Percentiles rank a stretch among this genome's conserved stretches.
Conservation (phyloP, 1,140 invertebrate species). For the Mesaphorura yosii region DNA sequence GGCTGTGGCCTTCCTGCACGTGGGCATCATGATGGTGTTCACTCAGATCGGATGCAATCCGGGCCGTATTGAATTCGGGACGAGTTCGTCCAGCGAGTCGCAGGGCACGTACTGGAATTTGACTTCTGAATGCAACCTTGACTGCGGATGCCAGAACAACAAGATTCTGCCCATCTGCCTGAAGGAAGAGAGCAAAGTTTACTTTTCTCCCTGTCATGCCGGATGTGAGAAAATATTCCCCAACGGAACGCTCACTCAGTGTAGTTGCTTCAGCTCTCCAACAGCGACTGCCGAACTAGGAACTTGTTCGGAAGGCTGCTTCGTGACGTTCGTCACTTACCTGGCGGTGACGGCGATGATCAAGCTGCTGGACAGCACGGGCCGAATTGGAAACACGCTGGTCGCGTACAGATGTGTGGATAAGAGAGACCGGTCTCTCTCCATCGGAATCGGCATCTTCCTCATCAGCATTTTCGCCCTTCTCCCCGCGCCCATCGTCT, state of each 20-base stretch:
- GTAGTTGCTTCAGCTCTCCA: conserved; percentile 12
- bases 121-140: conserved; percentile 27
- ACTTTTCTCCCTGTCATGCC: conserved; percentile 33
- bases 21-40: conserved; percentile 51
- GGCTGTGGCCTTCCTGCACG: conserved; percentile 50
- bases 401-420: conserved; percentile 33
- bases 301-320: conserved; percentile 29
- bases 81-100: conserved; percentile 2
- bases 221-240: conserved; percentile 24
- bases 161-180: conserved; percentile 31
- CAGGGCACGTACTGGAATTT: conserved; percentile 10
- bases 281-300: conserved; percentile 22
- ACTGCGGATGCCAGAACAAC: conserved; percentile 30
- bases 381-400: conserved; percentile 33
- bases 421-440: conserved; percentile 32
- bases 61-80: conserved; percentile 18
- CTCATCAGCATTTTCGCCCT: conserved; percentile 22
- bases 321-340: conserved; percentile 31
- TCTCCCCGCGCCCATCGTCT: conserved; percentile 27
- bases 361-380: conserved; percentile 33
- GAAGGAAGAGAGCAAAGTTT: conserved; percentile 26
- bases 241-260: conserved; percentile 17
- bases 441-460: conserved; percentile 31
- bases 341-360: conserved; percentile 31
- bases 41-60: conserved; percentile 54